Evolutionary conservation across 2,113 vertebrate species (phyloP).

Genomic region (Saimiri boliviensis): DNA sequence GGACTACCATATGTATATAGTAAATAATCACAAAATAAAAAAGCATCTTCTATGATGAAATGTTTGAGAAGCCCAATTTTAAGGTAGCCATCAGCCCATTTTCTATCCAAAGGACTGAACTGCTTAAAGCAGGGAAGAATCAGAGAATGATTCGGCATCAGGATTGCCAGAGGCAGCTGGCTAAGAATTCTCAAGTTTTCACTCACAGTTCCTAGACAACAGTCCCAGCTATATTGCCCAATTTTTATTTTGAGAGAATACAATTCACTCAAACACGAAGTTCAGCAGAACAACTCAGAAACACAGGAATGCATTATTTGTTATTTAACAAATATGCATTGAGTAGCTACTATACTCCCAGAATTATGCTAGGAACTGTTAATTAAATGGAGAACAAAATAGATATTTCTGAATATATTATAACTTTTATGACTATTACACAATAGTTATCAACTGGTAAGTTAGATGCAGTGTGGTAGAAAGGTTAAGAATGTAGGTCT

Average conservation of each 20-base stretch:
- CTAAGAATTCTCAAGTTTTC: background rate
- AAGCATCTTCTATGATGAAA: background rate
- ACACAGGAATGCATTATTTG: background rate
- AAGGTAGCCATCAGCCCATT: background rate
- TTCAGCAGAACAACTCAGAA: background rate
- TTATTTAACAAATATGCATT: background rate
- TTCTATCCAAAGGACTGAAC: no score
- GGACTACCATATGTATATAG: background rate
- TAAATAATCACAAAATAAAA: background rate
- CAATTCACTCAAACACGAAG: background rate
- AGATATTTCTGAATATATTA: background rate
- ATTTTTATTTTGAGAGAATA: background rate
- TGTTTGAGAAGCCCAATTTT: background rate
- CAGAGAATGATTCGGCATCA: rapidly evolving
- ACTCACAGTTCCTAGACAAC: background rate
- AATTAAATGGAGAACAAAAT: background rate
- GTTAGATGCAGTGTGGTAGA: background rate
- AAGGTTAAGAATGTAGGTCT: background rate
- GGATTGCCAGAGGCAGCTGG: background rate
- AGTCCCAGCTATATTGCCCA: background rate
- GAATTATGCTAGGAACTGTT: background rate
- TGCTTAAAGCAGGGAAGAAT: background rate
- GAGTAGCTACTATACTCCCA: background rate
- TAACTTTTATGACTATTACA: background rate
- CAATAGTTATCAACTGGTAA: background rate